Evolutionary conservation across 1,140 invertebrate species (phyloP), one percentile per base, ranked within the genome.

Genomic region (Hylaeus volcanicus): DNA sequence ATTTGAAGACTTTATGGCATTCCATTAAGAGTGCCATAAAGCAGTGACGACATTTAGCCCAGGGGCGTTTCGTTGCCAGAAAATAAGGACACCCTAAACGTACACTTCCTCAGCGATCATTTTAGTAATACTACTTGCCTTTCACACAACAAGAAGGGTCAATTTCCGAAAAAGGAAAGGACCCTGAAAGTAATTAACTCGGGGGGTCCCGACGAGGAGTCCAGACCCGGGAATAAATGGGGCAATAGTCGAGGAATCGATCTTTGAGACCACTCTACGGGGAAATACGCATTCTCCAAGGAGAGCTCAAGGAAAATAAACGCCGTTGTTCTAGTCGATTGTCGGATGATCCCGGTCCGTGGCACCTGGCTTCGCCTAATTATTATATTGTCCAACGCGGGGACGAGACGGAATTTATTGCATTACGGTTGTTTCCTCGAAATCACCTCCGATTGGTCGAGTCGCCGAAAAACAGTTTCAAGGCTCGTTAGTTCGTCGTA

Each of bases 221-320:
- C 26, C 26, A 26, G 26, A 26, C 26, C 26, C 26, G 26, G 26
- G 26, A 15, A 69, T 61, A 77, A 77, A 68, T 12, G 64, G 64
- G 64, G n/a, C 14, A 68, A 60, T 68, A 76, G 39, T 8, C 68
- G 5, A 14, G 53, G 66, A 63, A 48, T 8, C 45, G 45, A 48
- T 48, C 39, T 74, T 51, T 8, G 0, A 48, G 26, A 26, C 26
- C 26, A 53, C 48, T 37, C 37, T 39, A 15, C 68, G 58, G 71
- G 71, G 71, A 74, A 74, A 64, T 65, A 64, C 45, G 61, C 53
- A 26, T 1, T 78, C 48, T 58, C 51, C 51, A 39, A 11, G 9
- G 43, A 45, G 5, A 45, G 3, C 43, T 45, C 51, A 14, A 15
- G 14, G 39, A 37, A 9, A 14, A 26, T 48, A 41, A 15, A 14